A percentile compares a stretch with the other conserved stretches of the same genome.
Conservation (phyloP, 1,140 invertebrate species). For the Acromyrmex echinatior region DNA sequence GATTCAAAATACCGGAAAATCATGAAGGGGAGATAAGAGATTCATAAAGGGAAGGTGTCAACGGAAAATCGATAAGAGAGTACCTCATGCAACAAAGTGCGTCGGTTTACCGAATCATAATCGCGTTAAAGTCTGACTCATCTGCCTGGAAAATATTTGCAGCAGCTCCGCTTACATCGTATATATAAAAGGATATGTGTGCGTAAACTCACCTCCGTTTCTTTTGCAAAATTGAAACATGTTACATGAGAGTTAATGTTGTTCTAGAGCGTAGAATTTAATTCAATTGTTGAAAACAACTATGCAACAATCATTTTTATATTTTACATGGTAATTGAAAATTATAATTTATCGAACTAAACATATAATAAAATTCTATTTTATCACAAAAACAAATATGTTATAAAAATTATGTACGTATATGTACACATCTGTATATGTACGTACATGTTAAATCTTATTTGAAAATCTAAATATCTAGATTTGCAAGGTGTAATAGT, state of each 20-base stretch:
- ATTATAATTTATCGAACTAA: background rate
- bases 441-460: background rate
- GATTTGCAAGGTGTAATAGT: background rate
- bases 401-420: constrained; percentile 5
- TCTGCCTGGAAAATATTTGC: constrained; percentile 62
- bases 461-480: background rate
- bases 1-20: constrained; percentile 43
- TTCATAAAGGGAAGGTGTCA: background rate
- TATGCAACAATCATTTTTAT: constrained; percentile 9
- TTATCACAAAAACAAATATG: background rate
- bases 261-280: constrained; percentile 7
- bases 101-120: constrained; percentile 62
- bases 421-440: background rate
- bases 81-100: constrained; percentile 11
- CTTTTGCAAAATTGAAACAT: constrained; percentile 27
- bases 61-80: constrained; percentile 10
- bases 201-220: background rate
- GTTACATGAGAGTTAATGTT: constrained; percentile 27
- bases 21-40: background rate
- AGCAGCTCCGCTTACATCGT: background rate
- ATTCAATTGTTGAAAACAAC: constrained; percentile 8
- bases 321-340: background rate
- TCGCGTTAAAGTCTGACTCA: constrained; percentile 50
- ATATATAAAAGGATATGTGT: background rate
- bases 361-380: background rate